phyloP scores from a whole-genome alignment of 2,888 invertebrate genomes.

The Zygogramma bicolorata region DNA sequence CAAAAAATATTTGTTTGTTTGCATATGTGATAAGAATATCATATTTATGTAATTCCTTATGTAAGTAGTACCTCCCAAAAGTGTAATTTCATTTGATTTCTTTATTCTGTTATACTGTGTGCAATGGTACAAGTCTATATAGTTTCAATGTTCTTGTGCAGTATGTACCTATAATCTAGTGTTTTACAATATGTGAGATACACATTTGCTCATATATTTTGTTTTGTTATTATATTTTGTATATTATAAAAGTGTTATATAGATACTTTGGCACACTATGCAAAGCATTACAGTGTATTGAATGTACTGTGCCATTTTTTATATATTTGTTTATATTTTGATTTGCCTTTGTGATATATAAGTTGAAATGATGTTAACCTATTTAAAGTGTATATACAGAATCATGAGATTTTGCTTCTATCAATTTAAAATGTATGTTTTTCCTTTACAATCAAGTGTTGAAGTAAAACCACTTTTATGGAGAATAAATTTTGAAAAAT shows the following conservation, averaged over 20 bases:
- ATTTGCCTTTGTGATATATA: slow-evolving; percentile 46
- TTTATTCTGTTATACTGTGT: slow-evolving; percentile 13
- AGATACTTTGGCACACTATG: slow-evolving; percentile 32
- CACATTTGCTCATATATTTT: slow-evolving; percentile 36
- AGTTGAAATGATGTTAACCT: slow-evolving; percentile 39
- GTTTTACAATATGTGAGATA: slow-evolving; percentile 34
- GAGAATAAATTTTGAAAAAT: slow-evolving; percentile 47
- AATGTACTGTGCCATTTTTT: slow-evolving; percentile 43
- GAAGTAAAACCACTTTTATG: slow-evolving; percentile 54
- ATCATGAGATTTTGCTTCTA: slow-evolving; percentile 51
- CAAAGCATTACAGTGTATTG: slow-evolving; percentile 16
- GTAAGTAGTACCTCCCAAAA: slow-evolving; percentile 45
- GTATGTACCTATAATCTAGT: slow-evolving; percentile 33
- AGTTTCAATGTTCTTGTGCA: slow-evolving; percentile 36
- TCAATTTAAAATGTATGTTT: slow-evolving; percentile 51
- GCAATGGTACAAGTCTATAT: slow-evolving; percentile 27
- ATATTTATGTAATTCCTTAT: slow-evolving; percentile 50
- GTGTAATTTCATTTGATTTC: slow-evolving; percentile 42
- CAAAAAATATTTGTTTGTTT: slow-evolving; percentile 22
- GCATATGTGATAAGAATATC: slow-evolving; percentile 47
- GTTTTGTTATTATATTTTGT: slow-evolving; percentile 34
- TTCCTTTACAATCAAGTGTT: slow-evolving; percentile 55
- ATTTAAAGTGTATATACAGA: slow-evolving; percentile 45
- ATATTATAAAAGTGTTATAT: slow-evolving; percentile 27
- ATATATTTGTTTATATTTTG: slow-evolving; percentile 48